These are phyloP conservation scores for Passerina amoena DNA, from an alignment of 2,113 vertebrate genomes.

Conservation along the genomic window DNA sequence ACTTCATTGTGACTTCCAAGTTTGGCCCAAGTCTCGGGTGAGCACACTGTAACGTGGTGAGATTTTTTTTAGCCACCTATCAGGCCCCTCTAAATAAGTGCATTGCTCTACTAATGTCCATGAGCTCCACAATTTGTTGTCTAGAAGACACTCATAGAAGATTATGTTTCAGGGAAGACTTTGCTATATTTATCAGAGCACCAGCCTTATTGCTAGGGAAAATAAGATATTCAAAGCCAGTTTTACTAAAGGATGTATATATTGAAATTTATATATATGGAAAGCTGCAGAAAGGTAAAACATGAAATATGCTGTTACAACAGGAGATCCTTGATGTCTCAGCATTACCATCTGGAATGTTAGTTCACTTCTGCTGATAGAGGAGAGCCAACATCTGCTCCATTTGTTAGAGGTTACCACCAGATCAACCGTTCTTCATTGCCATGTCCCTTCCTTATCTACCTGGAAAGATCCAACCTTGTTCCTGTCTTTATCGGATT, in stretches of 20 bases:
- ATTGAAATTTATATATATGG: neutral
- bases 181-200: neutral
- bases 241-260: neutral
- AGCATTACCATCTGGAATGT: neutral
- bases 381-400: neutral
- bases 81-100: neutral
- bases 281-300: neutral
- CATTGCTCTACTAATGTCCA: fast-evolving
- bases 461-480: neutral
- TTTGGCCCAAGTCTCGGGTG: neutral
- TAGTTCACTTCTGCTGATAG: neutral
- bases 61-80: neutral
- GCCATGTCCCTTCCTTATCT: neutral
- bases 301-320: fast-evolving
- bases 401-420: neutral
- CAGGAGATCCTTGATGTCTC: neutral
- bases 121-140: neutral
- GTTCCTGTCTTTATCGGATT: neutral
- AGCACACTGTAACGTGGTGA: neutral
- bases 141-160: neutral
- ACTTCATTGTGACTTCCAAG: neutral
- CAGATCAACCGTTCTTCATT: fast-evolving
- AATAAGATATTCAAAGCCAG: neutral
- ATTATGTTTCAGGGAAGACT: neutral
- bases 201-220: neutral